Base-by-base conservation (phyloP, 1,140 invertebrate genomes). In the Drosophila trapezifrons region DNA sequence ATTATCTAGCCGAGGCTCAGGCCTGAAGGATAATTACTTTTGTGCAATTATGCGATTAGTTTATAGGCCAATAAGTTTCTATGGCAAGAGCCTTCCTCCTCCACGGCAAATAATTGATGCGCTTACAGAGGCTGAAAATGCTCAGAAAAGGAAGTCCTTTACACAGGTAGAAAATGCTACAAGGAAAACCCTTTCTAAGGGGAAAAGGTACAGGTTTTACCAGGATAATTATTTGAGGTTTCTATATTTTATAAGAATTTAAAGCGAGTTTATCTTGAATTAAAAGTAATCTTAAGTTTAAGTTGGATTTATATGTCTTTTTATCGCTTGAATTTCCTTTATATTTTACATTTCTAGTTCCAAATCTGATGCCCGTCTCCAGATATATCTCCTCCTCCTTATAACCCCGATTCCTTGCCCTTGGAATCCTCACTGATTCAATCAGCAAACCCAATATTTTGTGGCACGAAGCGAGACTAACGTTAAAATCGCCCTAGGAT, bases 1-100 rank as follows among this genome's bases (percentile, higher is more conserved):
- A 77, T 70, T 40, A 40, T 42, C 40, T 22, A 56, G 35, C 32
- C 27, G 3, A 45, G 65, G 55, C 49, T 60, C 49, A 70, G 76
- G 72, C 59, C 71, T 46, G 63, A 47, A 58, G 65, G 64, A 84
- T 89, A 89, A 89, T 90, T 89, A 90, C 80, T 84, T 90, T 80
- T 80, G 77, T 90, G 66, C 85, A 80, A 89, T 89, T 89, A 89
- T 89, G 74, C 77, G 84, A 89, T 89, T 89, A 90, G 85, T 89
- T 89, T 89, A 89, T 89, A 89, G 84, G 84, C 84, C 84, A 89
- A 89, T 89, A 90, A 72, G 63, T 90, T 58, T 78, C 58, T 73
- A 84, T 80, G 56, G 49, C 8, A 27, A 17, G 27, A 18, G 17
- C 18, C 13, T 12, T 47, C 18, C 10, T 47, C 42, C 49, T 43